phyloP scores from a whole-genome alignment of 2,797 vertebrate species.

The Synanceia verrucosa region DNA sequence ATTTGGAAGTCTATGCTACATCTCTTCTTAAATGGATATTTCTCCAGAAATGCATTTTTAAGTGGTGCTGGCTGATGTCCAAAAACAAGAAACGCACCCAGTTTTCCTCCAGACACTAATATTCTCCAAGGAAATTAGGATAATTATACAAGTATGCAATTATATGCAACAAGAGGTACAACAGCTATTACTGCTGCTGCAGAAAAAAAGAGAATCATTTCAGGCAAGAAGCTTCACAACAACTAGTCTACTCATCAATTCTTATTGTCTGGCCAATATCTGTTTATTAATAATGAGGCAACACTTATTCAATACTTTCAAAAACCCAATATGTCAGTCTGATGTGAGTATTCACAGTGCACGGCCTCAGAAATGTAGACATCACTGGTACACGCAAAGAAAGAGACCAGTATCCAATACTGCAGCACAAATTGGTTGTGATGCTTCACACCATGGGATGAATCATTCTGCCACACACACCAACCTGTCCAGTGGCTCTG shows the following conservation, averaged over 20 bases:
- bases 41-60: not conserved
- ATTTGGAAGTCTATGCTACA: not conserved
- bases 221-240: not conserved
- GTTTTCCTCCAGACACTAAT: not conserved
- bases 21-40: not conserved
- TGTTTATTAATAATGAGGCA: constrained; percentile 46
- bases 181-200: not conserved
- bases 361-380: constrained; percentile 42
- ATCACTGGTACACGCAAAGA: constrained; percentile 42
- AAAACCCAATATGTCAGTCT: constrained; percentile 38
- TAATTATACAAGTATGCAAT: not conserved
- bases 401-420: constrained; percentile 32
- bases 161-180: not conserved
- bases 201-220: constrained; percentile 5
- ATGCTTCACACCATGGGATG: constrained; percentile 52
- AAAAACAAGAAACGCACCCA: not conserved
- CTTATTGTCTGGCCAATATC: constrained; percentile 10
- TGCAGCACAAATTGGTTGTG: constrained; percentile 55
- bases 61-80: not conserved
- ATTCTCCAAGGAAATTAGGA: not conserved
- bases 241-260: constrained; percentile 16
- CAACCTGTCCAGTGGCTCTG: constrained; percentile 59
- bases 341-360: constrained; percentile 41
- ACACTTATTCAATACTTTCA: constrained; percentile 38
- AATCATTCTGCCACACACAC: constrained; percentile 43